Evolutionary conservation across 2,888 invertebrate species (phyloP).

Genomic region (Ochropleura leucogaster): DNA sequence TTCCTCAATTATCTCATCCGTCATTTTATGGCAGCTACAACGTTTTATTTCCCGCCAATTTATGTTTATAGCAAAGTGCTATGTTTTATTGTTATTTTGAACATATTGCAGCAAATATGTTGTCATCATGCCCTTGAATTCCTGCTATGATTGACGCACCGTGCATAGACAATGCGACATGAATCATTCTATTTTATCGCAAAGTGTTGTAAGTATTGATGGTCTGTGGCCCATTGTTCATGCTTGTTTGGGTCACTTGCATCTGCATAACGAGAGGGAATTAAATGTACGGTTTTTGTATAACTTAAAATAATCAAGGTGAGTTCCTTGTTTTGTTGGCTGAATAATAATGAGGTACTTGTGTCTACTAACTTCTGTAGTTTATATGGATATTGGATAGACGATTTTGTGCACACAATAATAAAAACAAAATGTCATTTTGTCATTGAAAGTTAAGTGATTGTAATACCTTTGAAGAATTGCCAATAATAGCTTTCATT

Average conservation of each 20-base stretch:
- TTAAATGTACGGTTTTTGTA: constrained; percentile 13
- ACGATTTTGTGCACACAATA: not conserved
- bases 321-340: constrained; percentile 29
- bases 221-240: constrained; percentile 60
- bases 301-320: constrained; percentile 17
- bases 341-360: constrained; percentile 7
- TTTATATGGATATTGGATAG: not conserved
- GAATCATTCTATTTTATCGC: constrained; percentile 70
- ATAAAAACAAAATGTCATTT: not conserved
- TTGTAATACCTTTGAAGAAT: not conserved
- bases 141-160: constrained; percentile 56
- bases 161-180: constrained; percentile 68
- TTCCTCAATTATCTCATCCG: not conserved
- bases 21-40: constrained; percentile 6
- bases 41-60: constrained; percentile 35
- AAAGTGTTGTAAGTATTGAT: constrained; percentile 55
- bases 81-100: constrained; percentile 46
- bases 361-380: not conserved
- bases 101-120: constrained; percentile 49
- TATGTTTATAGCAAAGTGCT: constrained; percentile 48
- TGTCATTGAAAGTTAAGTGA: not conserved
- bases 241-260: constrained; percentile 49
- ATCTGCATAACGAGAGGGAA: constrained; percentile 48
- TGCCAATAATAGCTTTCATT: constrained; percentile 6
- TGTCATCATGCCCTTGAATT: constrained; percentile 63